A percentile compares a stretch with the other conserved stretches of the same genome.
These are phyloP conservation scores for Morpho helenor DNA, from an alignment of 2,888 invertebrate species.

Conservation along the genomic window DNA sequence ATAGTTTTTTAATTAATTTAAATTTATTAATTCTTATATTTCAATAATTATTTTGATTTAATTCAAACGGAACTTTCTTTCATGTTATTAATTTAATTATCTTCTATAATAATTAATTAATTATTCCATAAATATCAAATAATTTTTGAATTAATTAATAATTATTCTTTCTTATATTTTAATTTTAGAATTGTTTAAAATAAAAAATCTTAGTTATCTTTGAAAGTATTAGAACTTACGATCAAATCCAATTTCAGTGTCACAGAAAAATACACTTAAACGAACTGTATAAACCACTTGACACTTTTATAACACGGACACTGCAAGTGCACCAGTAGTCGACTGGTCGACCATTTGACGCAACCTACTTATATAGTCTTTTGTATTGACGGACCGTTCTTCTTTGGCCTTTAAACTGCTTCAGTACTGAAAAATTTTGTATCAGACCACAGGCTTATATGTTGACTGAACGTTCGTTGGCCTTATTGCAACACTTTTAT, in stretches of 20 bases:
- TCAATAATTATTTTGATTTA: too few relatives aligned
- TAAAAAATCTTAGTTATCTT: not conserved
- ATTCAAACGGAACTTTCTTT: too few relatives aligned
- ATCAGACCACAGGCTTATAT: not conserved
- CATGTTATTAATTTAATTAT: too few relatives aligned
- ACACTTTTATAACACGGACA: constrained; percentile 31
- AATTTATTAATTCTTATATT: too few relatives aligned
- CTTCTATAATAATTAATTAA: too few relatives aligned
- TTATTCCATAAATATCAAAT: too few relatives aligned
- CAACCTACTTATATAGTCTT: constrained; percentile 56
- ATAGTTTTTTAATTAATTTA: too few relatives aligned
- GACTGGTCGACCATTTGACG: constrained; percentile 46
- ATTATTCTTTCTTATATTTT: too few relatives aligned
- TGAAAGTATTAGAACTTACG: constrained; percentile 1
- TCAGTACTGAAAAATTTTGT: constrained; percentile 16
- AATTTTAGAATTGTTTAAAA: too few relatives aligned
- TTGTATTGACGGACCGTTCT: constrained; percentile 31
- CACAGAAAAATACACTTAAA: constrained; percentile 21
- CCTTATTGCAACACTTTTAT: too few relatives aligned
- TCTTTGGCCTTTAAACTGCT: constrained; percentile 27
- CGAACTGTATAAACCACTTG: constrained; percentile 27
- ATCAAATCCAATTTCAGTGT: constrained; percentile 1
- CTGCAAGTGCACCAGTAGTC: constrained; percentile 38
- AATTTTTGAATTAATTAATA: too few relatives aligned
- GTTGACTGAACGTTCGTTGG: too few relatives aligned